Percentiles rank a stretch among this genome's conserved stretches.
phyloP scores from a whole-genome alignment of 2,888 invertebrate genomes.

The Rhagium mordax region DNA sequence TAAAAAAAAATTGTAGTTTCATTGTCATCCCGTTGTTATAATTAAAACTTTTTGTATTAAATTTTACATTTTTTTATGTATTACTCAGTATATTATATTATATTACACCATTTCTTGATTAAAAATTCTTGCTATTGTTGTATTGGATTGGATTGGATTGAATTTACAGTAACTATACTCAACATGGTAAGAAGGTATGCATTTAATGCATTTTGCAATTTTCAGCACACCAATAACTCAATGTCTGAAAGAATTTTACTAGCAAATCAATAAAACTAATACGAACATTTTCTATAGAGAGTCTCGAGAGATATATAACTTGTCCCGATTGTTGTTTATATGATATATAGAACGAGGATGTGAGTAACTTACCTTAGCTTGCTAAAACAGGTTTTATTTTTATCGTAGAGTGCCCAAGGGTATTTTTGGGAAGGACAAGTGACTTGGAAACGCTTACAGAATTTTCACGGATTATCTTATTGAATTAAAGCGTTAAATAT shows the following conservation, averaged over 20 bases:
- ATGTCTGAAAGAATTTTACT: conserved; percentile 14
- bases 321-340: conserved; percentile 25
- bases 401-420: conserved; percentile 15
- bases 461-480: not conserved
- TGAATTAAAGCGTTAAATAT: not conserved
- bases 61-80: too few species aligned
- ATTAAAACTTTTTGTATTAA: too few species aligned
- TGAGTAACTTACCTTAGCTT: conserved; percentile 18
- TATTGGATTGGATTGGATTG: too few species aligned
- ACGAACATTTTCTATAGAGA: conserved; percentile 8
- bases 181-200: not conserved
- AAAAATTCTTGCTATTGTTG: too few species aligned
- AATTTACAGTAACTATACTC: not conserved
- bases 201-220: not conserved
- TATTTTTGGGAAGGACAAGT: conserved; percentile 21
- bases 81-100: too few species aligned
- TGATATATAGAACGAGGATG: conserved; percentile 23
- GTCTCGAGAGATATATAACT: conserved; percentile 17
- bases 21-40: too few species aligned
- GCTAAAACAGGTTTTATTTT: conserved; percentile 22
- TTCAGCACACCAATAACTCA: not conserved
- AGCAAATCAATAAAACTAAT: conserved; percentile 18
- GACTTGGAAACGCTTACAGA: conserved; percentile 2
- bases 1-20: too few species aligned
- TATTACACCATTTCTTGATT: too few species aligned